These are phyloP conservation scores for Lerista edwardsae DNA, from an alignment of 2,797 vertebrate species.

Conservation along the genomic window DNA sequence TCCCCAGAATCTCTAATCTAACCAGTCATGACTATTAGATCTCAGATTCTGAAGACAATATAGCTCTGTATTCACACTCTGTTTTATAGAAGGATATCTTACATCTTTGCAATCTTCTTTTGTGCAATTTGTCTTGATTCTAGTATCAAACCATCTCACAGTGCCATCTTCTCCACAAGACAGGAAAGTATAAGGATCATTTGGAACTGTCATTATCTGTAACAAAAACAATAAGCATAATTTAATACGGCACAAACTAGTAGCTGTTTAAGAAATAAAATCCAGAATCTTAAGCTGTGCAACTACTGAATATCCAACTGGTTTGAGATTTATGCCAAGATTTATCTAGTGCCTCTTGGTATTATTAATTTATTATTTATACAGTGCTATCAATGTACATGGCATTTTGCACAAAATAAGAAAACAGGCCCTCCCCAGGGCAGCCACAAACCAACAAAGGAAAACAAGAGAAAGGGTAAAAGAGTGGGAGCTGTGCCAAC, in stretches of 20 bases:
- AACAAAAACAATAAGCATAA: conserved; percentile 7
- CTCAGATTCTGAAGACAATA: conserved; percentile 44
- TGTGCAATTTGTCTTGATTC: conserved; percentile 96
- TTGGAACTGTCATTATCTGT: conserved; percentile 97
- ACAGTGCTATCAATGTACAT: no score
- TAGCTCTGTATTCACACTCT: conserved; percentile 55
- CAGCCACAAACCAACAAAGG: no score
- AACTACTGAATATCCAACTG: neutral
- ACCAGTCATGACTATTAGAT: conserved; percentile 49
- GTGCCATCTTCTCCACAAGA: conserved; percentile 98
- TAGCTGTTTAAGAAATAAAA: conserved; percentile 3
- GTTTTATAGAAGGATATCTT: conserved; percentile 70
- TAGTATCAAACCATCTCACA: conserved; percentile 96
- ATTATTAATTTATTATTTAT: neutral
- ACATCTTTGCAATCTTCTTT: conserved; percentile 99
- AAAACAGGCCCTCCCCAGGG: no score
- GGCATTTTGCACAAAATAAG: no score
- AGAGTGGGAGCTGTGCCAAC: no score
- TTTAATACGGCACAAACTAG: neutral
- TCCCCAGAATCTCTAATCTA: conserved; percentile 55
- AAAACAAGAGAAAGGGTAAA: no score
- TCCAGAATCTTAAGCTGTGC: neutral
- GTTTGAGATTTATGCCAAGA: neutral
- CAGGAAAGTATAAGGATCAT: conserved; percentile 96
- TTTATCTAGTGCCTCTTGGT: neutral